These are phyloP conservation scores for Amphibalanus amphitrite DNA, from an alignment of 1,140 invertebrate species.

Conservation along the genomic window DNA sequence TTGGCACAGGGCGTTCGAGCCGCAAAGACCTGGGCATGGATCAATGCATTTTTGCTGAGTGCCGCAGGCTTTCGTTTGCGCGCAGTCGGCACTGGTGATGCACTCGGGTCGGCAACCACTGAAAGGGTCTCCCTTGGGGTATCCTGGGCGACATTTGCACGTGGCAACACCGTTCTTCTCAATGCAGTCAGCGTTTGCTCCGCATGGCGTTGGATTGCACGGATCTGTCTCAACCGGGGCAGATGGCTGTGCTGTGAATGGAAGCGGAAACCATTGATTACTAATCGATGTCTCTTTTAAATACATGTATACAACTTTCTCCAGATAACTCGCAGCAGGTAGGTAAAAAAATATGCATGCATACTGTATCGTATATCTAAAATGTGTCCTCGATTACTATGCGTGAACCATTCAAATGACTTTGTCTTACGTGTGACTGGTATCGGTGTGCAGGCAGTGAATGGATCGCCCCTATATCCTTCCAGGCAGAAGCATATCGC, in stretches of 20 bases:
- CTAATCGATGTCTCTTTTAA: background rate
- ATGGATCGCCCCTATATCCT: conserved; percentile 33
- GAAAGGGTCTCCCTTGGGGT: conserved; percentile 29
- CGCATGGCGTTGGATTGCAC: background rate
- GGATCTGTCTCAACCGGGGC: conserved; percentile 6
- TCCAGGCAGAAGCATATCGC: conserved; percentile 21
- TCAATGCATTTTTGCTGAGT: conserved; percentile 44
- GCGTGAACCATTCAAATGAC: no score
- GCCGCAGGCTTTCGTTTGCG: conserved; percentile 37
- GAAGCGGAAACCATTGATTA: conserved; percentile 21
- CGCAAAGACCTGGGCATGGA: conserved; percentile 61
- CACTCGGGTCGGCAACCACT: conserved; percentile 16
- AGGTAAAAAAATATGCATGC: no score
- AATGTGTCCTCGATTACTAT: no score
- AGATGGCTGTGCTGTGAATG: background rate
- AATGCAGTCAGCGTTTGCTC: background rate
- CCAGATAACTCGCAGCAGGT: no score
- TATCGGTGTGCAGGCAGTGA: conserved; percentile 30
- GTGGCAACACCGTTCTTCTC: background rate
- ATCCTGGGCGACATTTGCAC: no score
- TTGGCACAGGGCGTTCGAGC: conserved; percentile 62
- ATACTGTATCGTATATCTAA: no score
- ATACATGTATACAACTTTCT: no score
- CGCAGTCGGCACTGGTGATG: conserved; percentile 8
- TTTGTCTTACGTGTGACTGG: background rate